These are phyloP conservation scores for Cacatua alba DNA, from an alignment of 2,113 vertebrate genomes.

Conservation along the genomic window DNA sequence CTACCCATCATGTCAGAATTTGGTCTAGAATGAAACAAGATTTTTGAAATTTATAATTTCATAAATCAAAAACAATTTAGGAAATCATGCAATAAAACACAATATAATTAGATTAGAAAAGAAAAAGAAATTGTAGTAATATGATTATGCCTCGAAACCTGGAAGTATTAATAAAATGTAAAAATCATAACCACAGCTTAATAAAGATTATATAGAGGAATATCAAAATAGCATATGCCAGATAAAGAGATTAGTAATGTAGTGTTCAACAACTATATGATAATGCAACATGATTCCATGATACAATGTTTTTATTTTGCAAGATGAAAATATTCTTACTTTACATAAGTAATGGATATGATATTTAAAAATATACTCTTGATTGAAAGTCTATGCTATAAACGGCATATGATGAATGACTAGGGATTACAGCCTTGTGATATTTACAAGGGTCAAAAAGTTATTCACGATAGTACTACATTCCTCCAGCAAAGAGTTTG, in stretches of 20 bases:
- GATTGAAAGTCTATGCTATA: neutral
- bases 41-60: neutral
- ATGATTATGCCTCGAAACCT: neutral
- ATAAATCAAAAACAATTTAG: neutral
- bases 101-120: neutral
- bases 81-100: neutral
- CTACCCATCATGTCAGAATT: neutral
- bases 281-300: neutral
- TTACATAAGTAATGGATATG: neutral
- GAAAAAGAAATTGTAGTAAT: neutral
- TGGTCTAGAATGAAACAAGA: neutral
- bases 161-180: neutral
- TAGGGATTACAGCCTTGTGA: neutral
- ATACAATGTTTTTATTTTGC: neutral
- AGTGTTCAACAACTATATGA: neutral
- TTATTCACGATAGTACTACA: rapidly evolving
- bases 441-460: neutral
- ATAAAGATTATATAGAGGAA: neutral
- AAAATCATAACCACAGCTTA: neutral
- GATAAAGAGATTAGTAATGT: neutral
- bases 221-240: neutral
- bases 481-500: neutral
- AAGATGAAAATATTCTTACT: neutral
- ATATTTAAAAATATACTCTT: neutral
- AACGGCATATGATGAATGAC: neutral